Percentiles rank a stretch among this genome's conserved stretches.
These are phyloP conservation scores for Choreutis nemorana DNA, from an alignment of 2,888 invertebrate species.

Conservation along the genomic window DNA sequence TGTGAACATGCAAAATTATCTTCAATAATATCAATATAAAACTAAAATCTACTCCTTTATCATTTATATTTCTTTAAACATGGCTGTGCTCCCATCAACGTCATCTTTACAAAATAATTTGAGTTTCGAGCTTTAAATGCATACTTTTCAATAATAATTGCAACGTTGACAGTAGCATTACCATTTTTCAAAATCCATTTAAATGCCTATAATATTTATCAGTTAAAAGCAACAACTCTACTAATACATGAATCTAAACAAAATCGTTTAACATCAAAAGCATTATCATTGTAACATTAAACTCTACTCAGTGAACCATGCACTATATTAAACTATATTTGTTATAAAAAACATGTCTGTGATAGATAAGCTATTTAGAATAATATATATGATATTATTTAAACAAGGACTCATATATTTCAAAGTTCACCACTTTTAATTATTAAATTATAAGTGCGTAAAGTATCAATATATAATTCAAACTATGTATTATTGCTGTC, in stretches of 20 bases:
- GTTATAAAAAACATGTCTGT: constrained; percentile 30
- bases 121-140: constrained; percentile 12
- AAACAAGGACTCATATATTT: too few species aligned
- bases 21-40: constrained; percentile 27
- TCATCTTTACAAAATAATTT: constrained; percentile 9
- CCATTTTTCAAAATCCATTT: constrained; percentile 11
- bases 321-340: constrained; percentile 22
- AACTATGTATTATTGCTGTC: too few species aligned
- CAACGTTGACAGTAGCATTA: constrained; percentile 19
- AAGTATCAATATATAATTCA: too few species aligned
- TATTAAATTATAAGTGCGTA: too few species aligned
- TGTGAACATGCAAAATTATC: constrained; percentile 25
- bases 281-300: constrained; percentile 23
- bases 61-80: constrained; percentile 23
- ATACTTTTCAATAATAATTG: constrained; percentile 23
- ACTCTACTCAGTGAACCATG: constrained; percentile 26
- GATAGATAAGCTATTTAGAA: too few species aligned
- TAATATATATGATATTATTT: too few species aligned
- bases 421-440: too few species aligned
- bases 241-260: constrained; percentile 26
- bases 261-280: constrained; percentile 38
- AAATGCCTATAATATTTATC: constrained; percentile 27
- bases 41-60: constrained; percentile 33
- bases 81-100: constrained; percentile 30
- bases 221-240: constrained; percentile 31